These are phyloP conservation scores for Teleogryllus oceanicus DNA, from an alignment of 2,888 invertebrate species.

Conservation along the genomic window DNA sequence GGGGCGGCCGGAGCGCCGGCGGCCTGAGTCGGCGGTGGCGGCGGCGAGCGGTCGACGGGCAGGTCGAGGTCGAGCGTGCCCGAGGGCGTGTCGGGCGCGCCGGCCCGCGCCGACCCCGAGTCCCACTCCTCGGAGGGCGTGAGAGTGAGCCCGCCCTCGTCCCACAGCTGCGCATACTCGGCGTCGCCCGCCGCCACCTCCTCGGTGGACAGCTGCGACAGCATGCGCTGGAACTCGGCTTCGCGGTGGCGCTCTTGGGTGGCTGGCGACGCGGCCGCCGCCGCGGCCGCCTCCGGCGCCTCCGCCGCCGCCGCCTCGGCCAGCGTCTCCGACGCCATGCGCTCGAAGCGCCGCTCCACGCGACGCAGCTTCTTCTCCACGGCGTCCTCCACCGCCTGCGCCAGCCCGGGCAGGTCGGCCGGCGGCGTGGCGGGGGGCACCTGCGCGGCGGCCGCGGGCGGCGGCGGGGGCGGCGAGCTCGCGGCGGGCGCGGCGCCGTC, in stretches of 20 bases:
- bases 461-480: neutral
- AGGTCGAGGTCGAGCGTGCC: constrained; percentile 38
- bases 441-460: neutral
- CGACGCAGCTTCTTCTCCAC: constrained; percentile 48
- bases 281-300: constrained; percentile 43
- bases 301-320: constrained; percentile 42
- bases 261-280: constrained; percentile 44
- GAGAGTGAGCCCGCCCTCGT: constrained; percentile 42
- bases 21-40: neutral
- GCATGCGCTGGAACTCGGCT: constrained; percentile 50
- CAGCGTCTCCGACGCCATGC: constrained; percentile 52
- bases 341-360: constrained; percentile 53
- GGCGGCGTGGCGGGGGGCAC: neutral
- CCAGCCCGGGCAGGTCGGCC: neutral
- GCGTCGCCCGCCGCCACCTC: constrained; percentile 53
- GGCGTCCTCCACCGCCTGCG: constrained; percentile 40
- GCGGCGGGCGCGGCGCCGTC: neutral
- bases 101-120: constrained; percentile 27
- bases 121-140: constrained; percentile 40
- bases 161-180: constrained; percentile 51
- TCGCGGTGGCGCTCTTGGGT: constrained; percentile 47
- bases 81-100: constrained; percentile 38
- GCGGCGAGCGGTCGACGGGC: constrained; percentile 18
- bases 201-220: constrained; percentile 53
- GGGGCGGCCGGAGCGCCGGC: constrained; percentile 42